phyloP scores from a whole-genome alignment of 2,888 invertebrate genomes.

The Ophioninae sp. region DNA sequence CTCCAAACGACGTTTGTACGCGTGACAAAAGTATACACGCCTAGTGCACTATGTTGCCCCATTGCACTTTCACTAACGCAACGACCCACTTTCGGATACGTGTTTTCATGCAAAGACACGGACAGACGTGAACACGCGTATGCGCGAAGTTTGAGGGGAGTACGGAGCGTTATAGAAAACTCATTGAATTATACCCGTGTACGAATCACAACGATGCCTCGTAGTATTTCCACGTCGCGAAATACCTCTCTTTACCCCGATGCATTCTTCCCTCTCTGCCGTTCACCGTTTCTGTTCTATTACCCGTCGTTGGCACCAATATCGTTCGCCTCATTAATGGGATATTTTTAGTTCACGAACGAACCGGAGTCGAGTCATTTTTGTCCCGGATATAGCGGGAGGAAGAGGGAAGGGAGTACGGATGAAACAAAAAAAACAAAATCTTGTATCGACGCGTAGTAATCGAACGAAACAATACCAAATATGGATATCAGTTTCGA shows the following conservation, averaged over 20 bases:
- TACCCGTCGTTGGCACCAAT: not conserved
- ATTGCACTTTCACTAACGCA: constrained; percentile 58
- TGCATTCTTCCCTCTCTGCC: not conserved
- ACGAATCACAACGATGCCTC: constrained; percentile 37
- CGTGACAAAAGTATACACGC: constrained; percentile 20
- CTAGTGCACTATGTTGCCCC: constrained; percentile 19
- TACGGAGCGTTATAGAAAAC: constrained; percentile 24
- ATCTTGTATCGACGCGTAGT: constrained; percentile 3
- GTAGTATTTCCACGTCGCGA: constrained; percentile 45
- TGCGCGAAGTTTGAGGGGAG: not conserved
- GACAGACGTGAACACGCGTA: not conserved
- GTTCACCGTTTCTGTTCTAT: constrained; percentile 7
- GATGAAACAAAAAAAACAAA: not conserved
- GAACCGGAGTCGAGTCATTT: constrained; percentile 1
- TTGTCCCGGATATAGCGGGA: not conserved
- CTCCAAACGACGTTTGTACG: constrained; percentile 7
- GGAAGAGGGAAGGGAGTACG: not conserved
- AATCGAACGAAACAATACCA: constrained; percentile 21
- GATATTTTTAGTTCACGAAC: constrained; percentile 39
- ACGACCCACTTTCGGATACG: constrained; percentile 47
- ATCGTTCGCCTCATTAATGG: constrained; percentile 24
- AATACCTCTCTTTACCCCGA: constrained; percentile 26
- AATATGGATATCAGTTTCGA: constrained; percentile 31
- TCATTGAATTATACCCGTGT: constrained; percentile 44
- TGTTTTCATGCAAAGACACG: not conserved